Evolutionary conservation across 2,113 vertebrate genomes (phyloP), one percentile per base, ranked within the genome.

Genomic region (Campylomormyrus tamandua): DNA sequence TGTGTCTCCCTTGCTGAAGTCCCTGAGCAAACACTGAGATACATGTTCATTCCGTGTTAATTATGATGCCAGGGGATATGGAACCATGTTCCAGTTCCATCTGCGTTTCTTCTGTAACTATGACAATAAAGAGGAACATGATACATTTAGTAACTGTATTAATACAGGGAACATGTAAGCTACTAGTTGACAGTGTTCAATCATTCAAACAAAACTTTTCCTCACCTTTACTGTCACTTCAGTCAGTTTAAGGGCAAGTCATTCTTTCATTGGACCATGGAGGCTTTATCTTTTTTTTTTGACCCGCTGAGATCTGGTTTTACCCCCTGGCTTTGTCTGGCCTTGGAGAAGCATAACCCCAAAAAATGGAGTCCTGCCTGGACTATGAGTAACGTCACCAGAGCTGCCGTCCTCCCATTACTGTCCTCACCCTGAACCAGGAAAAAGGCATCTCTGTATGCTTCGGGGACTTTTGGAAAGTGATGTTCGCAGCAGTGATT

Each of bases 1-100:
- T 87, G 90, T 92, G 83, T 93, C 87, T 90, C 90, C 92, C 93
- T 94, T 93, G 92, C 91, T 92, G 52, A 53, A 86, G 88, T 92
- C 93, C 88, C 15, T 74, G 13, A 35, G 21, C 92, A 89, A 83
- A 87, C 86, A 93, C 62, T 88, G 48, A 80, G 89, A 24, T 39
- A 62, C 27, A 27, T 87, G 90, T 89, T 90, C 87, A 88, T 66
- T 6, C 46, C 39, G 27, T 89, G 90, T 50, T 89, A 91, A 91
- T 91, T 90, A 31, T 83, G 83, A 85, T 70, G 39, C 83, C 17
- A 9, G 87, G 89, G 90, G 53, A 80, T 42, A 42, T 80, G 74
- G 35, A 80, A 19, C 39, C 31, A 39, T 19, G 62, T 66, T 66
- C 8, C 62, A 66, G 62, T 3, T 66, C 62, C 62, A 66, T 66